These are phyloP conservation scores for Lucilia sericata DNA, from an alignment of 1,140 invertebrate genomes.

Conservation along the genomic window DNA sequence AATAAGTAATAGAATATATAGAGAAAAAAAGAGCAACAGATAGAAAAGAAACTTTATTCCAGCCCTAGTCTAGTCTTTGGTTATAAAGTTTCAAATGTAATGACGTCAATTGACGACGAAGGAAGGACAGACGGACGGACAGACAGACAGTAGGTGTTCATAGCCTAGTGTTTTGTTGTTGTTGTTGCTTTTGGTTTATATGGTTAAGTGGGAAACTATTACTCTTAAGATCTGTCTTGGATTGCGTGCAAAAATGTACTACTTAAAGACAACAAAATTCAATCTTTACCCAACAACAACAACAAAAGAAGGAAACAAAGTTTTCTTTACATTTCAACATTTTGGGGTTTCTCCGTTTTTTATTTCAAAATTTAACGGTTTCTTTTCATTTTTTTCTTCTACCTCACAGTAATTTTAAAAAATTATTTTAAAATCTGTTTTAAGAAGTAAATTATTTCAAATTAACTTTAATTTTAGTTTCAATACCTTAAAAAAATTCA, in stretches of 20 bases:
- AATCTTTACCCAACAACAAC: background rate
- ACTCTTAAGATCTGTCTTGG: background rate
- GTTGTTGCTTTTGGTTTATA: background rate
- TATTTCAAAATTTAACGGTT: background rate
- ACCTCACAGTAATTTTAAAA: background rate
- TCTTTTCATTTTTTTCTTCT: background rate
- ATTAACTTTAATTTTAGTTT: slow-evolving; percentile 19
- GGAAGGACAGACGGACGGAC: background rate
- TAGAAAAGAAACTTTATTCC: no score
- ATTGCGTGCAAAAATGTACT: slow-evolving; percentile 25
- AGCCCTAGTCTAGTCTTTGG: background rate
- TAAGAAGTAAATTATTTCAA: slow-evolving; percentile 8
- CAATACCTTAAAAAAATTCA: background rate
- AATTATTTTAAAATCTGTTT: background rate
- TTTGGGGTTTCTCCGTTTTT: background rate
- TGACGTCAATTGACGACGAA: background rate
- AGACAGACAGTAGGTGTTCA: background rate
- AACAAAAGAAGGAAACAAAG: background rate
- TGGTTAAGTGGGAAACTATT: background rate
- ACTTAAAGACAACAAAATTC: slow-evolving; percentile 2
- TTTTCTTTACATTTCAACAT: background rate
- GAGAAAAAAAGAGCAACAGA: no score
- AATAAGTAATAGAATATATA: background rate
- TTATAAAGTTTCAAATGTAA: background rate
- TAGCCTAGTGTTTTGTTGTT: background rate